Conservation (phyloP, 2,888 invertebrate species). For the Dryococelus australis region DNA sequence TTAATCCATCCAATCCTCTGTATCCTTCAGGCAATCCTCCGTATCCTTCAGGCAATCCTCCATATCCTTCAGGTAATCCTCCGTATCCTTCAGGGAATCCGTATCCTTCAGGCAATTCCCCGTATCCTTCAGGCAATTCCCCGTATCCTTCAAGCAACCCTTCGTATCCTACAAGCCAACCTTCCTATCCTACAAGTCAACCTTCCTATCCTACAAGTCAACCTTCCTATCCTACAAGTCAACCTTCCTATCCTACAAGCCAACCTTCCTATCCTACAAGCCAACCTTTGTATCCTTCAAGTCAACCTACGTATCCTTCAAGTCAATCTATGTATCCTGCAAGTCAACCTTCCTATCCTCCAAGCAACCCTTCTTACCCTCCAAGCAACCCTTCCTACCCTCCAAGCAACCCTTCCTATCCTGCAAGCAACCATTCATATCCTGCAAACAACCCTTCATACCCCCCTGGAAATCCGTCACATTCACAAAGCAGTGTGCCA, state of each 20-base stretch:
- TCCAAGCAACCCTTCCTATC: background rate
- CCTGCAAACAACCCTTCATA: background rate
- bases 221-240: background rate
- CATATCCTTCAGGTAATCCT: background rate
- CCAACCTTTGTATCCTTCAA: background rate
- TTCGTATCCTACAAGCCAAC: slow-evolving; percentile 24
- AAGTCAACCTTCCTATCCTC: background rate
- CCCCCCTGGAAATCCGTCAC: background rate
- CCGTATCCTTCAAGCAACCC: slow-evolving; percentile 41
- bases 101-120: background rate
- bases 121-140: slow-evolving; percentile 4
- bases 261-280: slow-evolving; percentile 37
- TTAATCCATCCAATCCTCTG: slow-evolving; percentile 36
- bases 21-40: slow-evolving; percentile 21
- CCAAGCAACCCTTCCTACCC: background rate
- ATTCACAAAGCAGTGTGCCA: background rate
- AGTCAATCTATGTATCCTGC: background rate
- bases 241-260: slow-evolving; percentile 38
- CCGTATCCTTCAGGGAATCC: background rate
- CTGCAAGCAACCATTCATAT: background rate
- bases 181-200: background rate
- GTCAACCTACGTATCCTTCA: background rate
- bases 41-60: background rate
- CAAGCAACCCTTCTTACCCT: background rate
- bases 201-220: background rate